phyloP scores from a whole-genome alignment of 2,113 vertebrate genomes.

The Capreolus pygargus region DNA sequence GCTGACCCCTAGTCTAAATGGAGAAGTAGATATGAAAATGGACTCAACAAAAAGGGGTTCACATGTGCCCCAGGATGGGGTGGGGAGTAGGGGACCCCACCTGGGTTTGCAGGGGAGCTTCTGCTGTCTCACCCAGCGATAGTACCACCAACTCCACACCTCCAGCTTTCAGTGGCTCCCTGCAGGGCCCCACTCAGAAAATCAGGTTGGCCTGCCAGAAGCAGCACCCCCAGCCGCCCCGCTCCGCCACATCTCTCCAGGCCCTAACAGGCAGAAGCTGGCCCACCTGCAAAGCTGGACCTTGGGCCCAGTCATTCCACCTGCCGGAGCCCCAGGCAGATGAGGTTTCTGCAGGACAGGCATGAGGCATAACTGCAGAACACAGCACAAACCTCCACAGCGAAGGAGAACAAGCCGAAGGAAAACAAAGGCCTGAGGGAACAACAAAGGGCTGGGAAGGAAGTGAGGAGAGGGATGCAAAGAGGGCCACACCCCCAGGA shows the following conservation, averaged over 20 bases:
- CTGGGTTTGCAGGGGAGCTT: neutral
- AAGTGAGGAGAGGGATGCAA: accelerated
- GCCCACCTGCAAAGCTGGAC: neutral
- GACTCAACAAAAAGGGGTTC: neutral
- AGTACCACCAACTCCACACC: neutral
- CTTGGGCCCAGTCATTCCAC: neutral
- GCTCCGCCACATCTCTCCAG: neutral
- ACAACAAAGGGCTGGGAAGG: neutral
- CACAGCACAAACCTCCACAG: neutral
- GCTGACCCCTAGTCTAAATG: neutral
- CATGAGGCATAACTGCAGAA: accelerated
- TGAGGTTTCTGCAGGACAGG: neutral
- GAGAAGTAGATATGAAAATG: neutral
- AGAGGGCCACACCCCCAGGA: neutral
- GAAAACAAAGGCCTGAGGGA: neutral
- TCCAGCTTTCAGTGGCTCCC: neutral
- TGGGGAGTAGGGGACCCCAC: neutral
- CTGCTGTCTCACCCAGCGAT: neutral
- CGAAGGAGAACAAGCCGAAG: neutral
- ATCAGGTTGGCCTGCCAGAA: neutral
- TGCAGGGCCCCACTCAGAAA: neutral
- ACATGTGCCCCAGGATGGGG: accelerated
- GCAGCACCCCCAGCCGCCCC: neutral
- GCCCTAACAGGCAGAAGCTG: neutral
- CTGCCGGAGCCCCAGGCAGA: neutral